Base-by-base conservation (phyloP, 2,888 invertebrate genomes). In the Carcina quercana region DNA sequence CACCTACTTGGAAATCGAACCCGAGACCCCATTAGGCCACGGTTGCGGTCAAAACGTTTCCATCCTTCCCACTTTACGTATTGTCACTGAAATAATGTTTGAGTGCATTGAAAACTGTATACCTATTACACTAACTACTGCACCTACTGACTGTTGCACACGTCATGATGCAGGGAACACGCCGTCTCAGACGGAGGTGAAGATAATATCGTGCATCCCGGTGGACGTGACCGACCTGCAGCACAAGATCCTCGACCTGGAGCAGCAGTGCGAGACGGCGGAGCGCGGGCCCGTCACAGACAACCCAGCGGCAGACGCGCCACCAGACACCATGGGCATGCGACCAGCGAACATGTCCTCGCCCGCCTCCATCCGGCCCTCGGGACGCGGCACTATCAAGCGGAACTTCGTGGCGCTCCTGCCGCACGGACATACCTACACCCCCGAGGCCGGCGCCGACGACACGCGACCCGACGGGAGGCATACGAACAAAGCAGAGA, bases 131-230 rank as follows among this genome's bases (percentile, higher is more conserved):
- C n/a, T n/a, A n/a, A n/a, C n/a, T n/a, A n/a, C n/a, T n/a, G n/a
- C n/a, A n/a, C n/a, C n/a, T n/a, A n/a, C n/a, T n/a, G n/a, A n/a
- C n/a, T n/a, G n/a, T n/a, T n/a, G n/a, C n/a, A n/a, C n/a, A n/a
- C n/a, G n/a, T n/a, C n/a, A n/a, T n/a, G n/a, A n/a, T 64, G 38
- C 46, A 82, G 82, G 82, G 13, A 83, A 83, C 36, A 59, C 71
- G 6, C 69, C 73, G 13, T 80, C 82, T 1, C 74, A 74, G 40
- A 80, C 80, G 1, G 80, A 82, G 52, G 82, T 83, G 2, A 80
- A 82, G 59, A 73, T 83, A 32, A 75, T 82, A 50, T 83, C 82
- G 11, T 83, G 82, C 42, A 79, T 83, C 49, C 82, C 82, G 3
- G 75, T 82, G 40, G 82, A 83, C 40, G 82, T 82, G 3, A 70